phyloP scores from a whole-genome alignment of 2,113 vertebrate genomes.

The Pycnonotus jocosus region DNA sequence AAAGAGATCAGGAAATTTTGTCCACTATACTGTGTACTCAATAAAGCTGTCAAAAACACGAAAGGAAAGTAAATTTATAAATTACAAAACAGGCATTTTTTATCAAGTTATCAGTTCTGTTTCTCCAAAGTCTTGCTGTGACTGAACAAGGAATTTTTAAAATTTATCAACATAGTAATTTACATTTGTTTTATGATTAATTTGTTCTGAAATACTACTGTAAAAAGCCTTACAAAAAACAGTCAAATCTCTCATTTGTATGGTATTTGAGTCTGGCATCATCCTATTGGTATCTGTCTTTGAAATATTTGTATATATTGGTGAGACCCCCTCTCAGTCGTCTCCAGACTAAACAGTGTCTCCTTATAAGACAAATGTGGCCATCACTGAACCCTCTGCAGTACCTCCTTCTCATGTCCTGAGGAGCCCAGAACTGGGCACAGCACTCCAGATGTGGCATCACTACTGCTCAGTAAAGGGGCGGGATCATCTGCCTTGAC shows the following conservation, averaged over 20 bases:
- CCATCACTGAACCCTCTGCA: fast-evolving
- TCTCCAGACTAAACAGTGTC: not conserved
- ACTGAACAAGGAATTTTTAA: not conserved
- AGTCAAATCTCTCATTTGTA: not conserved
- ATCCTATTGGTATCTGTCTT: not conserved
- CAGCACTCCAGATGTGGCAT: not conserved
- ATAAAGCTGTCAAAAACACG: constrained; percentile 40
- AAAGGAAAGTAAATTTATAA: not conserved
- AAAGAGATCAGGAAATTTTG: not conserved
- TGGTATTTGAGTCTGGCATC: not conserved
- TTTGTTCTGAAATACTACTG: not conserved
- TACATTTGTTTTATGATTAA: not conserved
- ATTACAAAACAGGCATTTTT: not conserved
- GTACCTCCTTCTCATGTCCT: not conserved
- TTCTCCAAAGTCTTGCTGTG: not conserved
- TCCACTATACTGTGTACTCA: not conserved
- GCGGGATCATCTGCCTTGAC: not conserved
- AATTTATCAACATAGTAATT: not conserved
- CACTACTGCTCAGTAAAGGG: not conserved
- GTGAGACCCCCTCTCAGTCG: not conserved
- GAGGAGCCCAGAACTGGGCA: not conserved
- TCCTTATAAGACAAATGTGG: not conserved
- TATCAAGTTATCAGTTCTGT: not conserved
- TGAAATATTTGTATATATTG: not conserved
- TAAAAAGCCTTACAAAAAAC: not conserved